These are phyloP conservation scores for Aplidium turbinatum DNA, from an alignment of 23 tunicate genomes.

Conservation along the genomic window DNA sequence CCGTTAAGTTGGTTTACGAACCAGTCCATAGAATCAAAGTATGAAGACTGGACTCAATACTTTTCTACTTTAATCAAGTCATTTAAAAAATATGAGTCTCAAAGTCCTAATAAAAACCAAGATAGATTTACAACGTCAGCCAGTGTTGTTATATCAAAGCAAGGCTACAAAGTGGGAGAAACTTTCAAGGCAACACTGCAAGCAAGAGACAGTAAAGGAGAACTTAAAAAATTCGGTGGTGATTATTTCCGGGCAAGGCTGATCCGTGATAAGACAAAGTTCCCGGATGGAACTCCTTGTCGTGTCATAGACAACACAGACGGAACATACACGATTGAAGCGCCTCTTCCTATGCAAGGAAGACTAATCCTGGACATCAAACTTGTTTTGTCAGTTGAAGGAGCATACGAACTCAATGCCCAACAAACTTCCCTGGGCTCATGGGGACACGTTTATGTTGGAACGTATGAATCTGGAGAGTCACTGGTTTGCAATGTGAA, in stretches of 20 bases:
- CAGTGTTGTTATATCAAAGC: neutral
- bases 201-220: conserved; percentile 34
- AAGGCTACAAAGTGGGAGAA: conserved; percentile 7
- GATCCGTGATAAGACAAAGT: neutral
- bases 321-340: conserved; percentile 46
- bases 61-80: neutral
- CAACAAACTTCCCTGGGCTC: neutral
- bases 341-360: conserved; percentile 30
- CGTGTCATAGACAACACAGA: conserved; percentile 25
- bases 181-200: conserved; percentile 12
- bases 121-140: neutral
- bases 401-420: neutral
- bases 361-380: conserved; percentile 5
- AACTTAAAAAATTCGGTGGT: conserved; percentile 41
- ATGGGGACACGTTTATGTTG: conserved; percentile 5
- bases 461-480: conserved; percentile 2
- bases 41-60: conserved; percentile 6
- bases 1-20: neutral
- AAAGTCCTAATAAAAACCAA: neutral
- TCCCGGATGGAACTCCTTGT: conserved; percentile 43
- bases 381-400: conserved; percentile 40
- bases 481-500: neutral
- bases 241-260: conserved; percentile 46
- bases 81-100: neutral
- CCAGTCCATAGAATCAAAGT: too few species aligned